Evolutionary conservation across 2,113 vertebrate genomes (phyloP).

Genomic region (Phyllostomus hastatus): DNA sequence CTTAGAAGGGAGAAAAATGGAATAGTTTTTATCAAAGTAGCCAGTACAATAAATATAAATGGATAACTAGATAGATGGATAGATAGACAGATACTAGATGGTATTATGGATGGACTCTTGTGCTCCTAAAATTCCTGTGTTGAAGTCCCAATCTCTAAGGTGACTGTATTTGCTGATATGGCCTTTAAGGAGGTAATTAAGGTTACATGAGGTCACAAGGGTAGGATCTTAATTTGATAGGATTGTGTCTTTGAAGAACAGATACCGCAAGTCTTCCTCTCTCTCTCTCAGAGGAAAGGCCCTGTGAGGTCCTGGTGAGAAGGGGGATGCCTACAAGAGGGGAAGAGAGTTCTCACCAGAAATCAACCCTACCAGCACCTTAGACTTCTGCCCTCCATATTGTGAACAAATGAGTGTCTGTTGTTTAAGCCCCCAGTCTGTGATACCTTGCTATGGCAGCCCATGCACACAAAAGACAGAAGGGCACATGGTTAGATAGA

Average conservation of each 20-base stretch:
- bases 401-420: not conserved
- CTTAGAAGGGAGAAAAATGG: not conserved
- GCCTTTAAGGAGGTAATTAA: not conserved
- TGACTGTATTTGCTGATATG: not conserved
- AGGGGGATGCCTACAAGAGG: not conserved
- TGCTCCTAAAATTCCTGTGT: not conserved
- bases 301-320: not conserved
- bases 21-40: not conserved
- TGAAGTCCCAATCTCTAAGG: not conserved
- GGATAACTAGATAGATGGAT: not conserved
- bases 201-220: not conserved
- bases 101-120: not conserved
- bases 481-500: no score
- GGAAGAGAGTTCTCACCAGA: not conserved
- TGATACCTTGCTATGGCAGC: not conserved
- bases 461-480: not conserved
- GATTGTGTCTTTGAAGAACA: not conserved
- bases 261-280: not conserved
- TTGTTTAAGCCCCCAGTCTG: not conserved
- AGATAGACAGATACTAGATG: not conserved
- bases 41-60: not conserved
- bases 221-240: rapidly evolving
- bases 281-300: not conserved
- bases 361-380: not conserved
- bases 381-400: not conserved